These are phyloP conservation scores for Zele albiditarsus DNA, from an alignment of 2,888 invertebrate species.

Conservation along the genomic window DNA sequence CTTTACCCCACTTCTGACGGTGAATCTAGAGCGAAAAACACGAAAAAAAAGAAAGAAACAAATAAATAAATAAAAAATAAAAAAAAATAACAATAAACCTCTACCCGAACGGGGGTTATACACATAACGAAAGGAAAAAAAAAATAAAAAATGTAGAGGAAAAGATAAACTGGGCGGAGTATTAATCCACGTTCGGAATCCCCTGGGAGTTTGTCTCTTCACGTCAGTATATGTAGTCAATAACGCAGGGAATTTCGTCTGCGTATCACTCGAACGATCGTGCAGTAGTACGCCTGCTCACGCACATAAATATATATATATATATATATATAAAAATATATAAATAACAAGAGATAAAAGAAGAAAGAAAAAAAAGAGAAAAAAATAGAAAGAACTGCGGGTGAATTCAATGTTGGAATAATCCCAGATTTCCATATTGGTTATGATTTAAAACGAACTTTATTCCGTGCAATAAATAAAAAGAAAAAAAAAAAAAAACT, in stretches of 20 bases:
- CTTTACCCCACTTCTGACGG: not conserved
- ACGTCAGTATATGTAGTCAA: not conserved
- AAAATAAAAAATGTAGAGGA: not conserved
- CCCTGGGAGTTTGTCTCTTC: conserved; percentile 9
- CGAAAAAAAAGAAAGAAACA: not conserved
- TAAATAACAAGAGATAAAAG: not conserved
- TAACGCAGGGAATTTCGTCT: conserved; percentile 9
- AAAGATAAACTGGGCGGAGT: conserved; percentile 11
- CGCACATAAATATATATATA: conserved; percentile 12
- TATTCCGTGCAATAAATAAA: not conserved
- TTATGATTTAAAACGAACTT: not conserved
- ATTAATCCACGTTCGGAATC: conserved; percentile 23
- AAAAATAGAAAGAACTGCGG: not conserved
- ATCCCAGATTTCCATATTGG: conserved; percentile 9
- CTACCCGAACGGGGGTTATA: not conserved
- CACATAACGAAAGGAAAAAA: not conserved
- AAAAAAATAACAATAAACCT: conserved; percentile 4
- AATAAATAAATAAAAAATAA: not conserved
- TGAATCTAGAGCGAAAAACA: not conserved
- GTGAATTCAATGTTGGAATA: not conserved
- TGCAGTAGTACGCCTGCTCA: conserved; percentile 7
- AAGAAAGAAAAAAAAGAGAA: not conserved
- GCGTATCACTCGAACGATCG: conserved; percentile 26
- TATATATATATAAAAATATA: conserved; percentile 18
- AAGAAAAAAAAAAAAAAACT: not conserved